Conservation (phyloP, 2,113 vertebrate genomes). For the Eretmochelys imbricata region DNA sequence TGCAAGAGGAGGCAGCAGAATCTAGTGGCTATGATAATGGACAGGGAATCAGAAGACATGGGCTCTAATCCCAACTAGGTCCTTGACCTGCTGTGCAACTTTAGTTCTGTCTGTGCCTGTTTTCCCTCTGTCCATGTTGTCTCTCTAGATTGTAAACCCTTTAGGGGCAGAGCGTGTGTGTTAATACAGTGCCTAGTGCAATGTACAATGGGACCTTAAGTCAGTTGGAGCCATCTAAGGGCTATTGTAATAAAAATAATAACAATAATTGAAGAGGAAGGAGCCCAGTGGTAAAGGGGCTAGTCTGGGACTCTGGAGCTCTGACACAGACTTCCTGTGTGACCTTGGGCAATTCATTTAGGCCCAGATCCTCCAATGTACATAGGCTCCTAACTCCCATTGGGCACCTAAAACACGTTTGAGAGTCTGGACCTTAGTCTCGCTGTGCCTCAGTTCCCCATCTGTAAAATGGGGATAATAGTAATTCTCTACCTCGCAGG, state of each 20-base stretch:
- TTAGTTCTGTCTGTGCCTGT: background rate
- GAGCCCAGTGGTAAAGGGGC: background rate
- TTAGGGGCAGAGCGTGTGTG: background rate
- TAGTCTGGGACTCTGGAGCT: background rate
- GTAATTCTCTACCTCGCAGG: background rate
- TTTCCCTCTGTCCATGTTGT: background rate
- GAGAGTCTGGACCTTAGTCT: background rate
- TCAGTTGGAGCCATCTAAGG: background rate
- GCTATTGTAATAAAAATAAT: background rate
- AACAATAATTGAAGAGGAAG: background rate
- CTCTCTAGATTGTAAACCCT: background rate
- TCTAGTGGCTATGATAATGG: accelerated
- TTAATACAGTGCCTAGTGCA: background rate
- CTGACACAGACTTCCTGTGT: accelerated
- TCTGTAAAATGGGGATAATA: background rate
- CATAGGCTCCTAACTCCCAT: background rate
- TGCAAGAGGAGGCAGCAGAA: background rate
- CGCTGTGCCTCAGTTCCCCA: accelerated
- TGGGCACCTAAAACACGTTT: background rate
- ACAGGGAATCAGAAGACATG: accelerated
- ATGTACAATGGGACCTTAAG: background rate
- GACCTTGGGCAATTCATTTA: accelerated
- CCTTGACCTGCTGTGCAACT: accelerated
- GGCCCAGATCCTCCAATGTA: background rate
- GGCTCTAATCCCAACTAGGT: background rate